Base-by-base conservation (phyloP, 2,888 invertebrate genomes). In the Seira ritae region DNA sequence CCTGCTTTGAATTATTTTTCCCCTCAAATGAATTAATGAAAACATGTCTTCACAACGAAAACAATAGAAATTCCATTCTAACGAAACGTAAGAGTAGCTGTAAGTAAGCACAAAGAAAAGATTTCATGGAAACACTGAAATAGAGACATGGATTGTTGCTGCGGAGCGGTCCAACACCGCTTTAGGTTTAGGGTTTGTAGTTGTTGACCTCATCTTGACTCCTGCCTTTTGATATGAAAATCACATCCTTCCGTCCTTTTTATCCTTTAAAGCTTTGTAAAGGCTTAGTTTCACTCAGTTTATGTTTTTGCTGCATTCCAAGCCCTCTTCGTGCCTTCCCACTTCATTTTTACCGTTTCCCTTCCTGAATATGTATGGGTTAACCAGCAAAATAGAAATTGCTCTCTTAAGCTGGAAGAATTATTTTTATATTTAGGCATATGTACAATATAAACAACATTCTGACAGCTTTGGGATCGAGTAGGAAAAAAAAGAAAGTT, bases 381-480 rank as follows among this genome's bases (percentile, higher is more conserved):
- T 17, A 4, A 60, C 19, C 60, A 19, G 4, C 17, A n/a, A 60
- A 60, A 60, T 15, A 19, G 60, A 60, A 60, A 60, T 17, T 6
- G 19, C 19, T 17, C n/a, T 15, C 17, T 6, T 19, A 4, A n/a
- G 60, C 19, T 60, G n/a, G n/a, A n/a, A 17, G 17, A 19, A n/a
- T 19, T 72, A 20, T 42, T 70, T 70, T 19, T 46, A 66, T 74
- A 31, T 66, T 74, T 65, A 66, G 24, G 66, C 22, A 66, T 19
- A 42, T 50, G 23, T 46, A 78, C 65, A n/a, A 55, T 73, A 42
- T 42, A 42, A 42, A 42, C n/a, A n/a, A n/a, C 50, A 60, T 31
- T 79, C 72, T 79, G 79, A 79, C 79, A 79, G 73, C 68, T 67
- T 42, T 8, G 23, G 60, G 62, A 79, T 79, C 66, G 74, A 66